Evolutionary conservation across 35 echinoderm and acorn worm species (phyloP).

Genomic region (Diadema setosum): DNA sequence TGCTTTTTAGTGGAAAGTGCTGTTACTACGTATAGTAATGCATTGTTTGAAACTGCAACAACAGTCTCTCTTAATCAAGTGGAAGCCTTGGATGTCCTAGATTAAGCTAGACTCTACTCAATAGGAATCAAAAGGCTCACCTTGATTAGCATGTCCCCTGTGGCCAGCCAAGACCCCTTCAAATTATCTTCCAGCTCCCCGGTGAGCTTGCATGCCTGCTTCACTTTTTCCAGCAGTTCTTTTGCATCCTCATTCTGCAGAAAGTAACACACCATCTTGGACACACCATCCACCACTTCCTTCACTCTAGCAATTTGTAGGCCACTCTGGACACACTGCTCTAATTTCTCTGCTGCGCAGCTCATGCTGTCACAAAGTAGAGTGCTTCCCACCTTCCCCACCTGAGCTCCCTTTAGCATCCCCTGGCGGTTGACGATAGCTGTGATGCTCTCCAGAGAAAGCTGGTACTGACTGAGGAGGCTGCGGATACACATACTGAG

Average conservation of each 20-base stretch:
- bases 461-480: neutral
- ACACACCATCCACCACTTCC: neutral
- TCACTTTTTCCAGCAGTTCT: neutral
- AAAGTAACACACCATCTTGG: neutral
- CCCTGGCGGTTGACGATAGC: neutral
- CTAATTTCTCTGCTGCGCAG: constrained; percentile 9
- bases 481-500: neutral
- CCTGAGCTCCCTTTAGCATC: neutral
- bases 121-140: neutral
- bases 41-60: no score
- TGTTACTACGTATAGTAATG: no score
- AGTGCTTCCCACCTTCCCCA: neutral
- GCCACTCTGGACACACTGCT: neutral
- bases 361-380: constrained; percentile 16
- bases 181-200: neutral
- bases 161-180: neutral
- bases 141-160: neutral
- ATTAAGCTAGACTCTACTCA: no score
- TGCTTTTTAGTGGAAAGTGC: no score
- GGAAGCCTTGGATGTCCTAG: no score
- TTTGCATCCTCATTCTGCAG: neutral
- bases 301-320: neutral
- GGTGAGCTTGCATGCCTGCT: neutral
- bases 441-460: neutral
- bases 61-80: no score